Conservation (phyloP, 1,140 invertebrate genomes). For the Antheraea mylitta region DNA sequence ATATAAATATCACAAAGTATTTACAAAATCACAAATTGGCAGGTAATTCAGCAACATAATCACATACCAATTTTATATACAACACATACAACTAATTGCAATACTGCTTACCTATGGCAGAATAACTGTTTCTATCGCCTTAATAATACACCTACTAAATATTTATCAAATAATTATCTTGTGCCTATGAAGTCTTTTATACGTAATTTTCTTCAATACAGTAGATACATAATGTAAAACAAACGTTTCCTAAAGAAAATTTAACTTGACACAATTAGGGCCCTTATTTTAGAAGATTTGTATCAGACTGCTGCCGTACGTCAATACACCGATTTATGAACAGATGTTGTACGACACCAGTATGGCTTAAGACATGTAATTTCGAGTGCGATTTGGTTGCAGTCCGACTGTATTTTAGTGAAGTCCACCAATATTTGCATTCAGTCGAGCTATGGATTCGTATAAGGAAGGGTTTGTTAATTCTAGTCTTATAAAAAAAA, state of each 20-base stretch:
- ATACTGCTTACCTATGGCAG: conserved; percentile 11
- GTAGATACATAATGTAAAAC: conserved; percentile 6
- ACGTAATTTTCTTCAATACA: conserved; percentile 2
- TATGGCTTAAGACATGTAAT: too few species aligned
- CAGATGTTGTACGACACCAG: too few species aligned
- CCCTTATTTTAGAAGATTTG: too few species aligned
- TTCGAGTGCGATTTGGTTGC: too few species aligned
- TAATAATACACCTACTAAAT: neutral
- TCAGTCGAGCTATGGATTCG: too few species aligned
- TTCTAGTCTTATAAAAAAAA: too few species aligned
- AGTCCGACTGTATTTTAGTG: too few species aligned
- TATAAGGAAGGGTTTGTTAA: too few species aligned
- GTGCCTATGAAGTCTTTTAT: conserved; percentile 12
- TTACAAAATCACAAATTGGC: neutral
- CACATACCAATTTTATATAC: neutral
- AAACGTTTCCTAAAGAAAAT: neutral
- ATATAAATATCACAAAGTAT: conserved; percentile 6
- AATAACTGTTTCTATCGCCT: neutral
- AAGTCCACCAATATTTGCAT: too few species aligned
- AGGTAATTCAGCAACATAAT: neutral
- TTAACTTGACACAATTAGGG: too few species aligned
- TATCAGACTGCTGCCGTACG: too few species aligned
- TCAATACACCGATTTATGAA: too few species aligned
- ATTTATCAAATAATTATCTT: neutral
- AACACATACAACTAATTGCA: neutral